Evolutionary conservation across 2,888 invertebrate species (phyloP), one percentile per base, ranked within the genome.

Genomic region (Anoncus sp.): DNA sequence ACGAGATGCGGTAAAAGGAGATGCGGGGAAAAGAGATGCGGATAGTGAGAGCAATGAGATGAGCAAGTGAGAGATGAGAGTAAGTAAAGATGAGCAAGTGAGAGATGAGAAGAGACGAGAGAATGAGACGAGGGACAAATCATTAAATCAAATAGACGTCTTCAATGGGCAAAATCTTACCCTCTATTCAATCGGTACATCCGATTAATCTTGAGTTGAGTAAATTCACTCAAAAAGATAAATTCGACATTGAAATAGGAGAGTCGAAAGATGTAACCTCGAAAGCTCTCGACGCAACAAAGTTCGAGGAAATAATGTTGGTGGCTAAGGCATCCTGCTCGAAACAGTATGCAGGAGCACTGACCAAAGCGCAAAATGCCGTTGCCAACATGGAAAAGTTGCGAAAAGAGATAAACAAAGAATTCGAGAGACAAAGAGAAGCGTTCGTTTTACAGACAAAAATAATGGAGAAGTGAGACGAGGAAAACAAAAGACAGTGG

Each of bases 371-470:
- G 10, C 47, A 47, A 47, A 47, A 5, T 47, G 47, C 47, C 7
- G 18, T 47, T 16, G 18, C 16, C 1, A 20, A 20, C 5, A 20
- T 18, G 18, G 18, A 16, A 47, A 47, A 47, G 9, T 16, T 47
- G 45, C n/a, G 9, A 20, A 47, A 47, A 2, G 2, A 47, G 18
- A 47, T 47, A 47, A 47, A 47, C 1, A 47, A 18, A 16, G 18
- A 47, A 47, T 22, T 47, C 47, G 18, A 22, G 10, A 47, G n/a
- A 20, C 47, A 47, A 47, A 47, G 47, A 47, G 47, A 47, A 7
- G 18, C 47, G 18, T 47, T 47, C 10, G 47, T 10, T n/a, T 9
- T 9, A 10, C 47, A 47, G n/a, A 18, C 20, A n/a, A 20, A 47
- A 47, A 20, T 16, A 9, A 47, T 16, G 47, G 18, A 47, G 16